These are phyloP conservation scores for Rhopilema esculentum DNA, from an alignment of 30 jellyfish, hydroid and myxozoan species.

Conservation along the genomic window DNA sequence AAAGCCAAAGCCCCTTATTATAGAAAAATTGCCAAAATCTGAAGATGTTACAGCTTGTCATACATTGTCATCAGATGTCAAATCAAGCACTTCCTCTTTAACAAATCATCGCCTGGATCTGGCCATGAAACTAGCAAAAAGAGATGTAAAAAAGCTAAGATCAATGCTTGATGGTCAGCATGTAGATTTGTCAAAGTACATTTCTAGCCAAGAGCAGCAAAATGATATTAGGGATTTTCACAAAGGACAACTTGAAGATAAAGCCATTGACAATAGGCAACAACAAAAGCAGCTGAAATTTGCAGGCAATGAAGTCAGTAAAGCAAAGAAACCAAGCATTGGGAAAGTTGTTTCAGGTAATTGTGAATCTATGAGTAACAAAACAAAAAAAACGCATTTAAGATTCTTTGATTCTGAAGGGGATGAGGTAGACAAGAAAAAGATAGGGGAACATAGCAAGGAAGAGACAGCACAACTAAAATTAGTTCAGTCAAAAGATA, in stretches of 20 bases:
- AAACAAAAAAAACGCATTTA: slow-evolving; percentile 1
- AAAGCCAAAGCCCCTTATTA: slow-evolving; percentile 87
- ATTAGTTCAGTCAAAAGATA: slow-evolving; percentile 6
- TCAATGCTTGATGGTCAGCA: slow-evolving; percentile 64
- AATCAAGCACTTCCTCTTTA: slow-evolving; percentile 14
- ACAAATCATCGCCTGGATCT: slow-evolving; percentile 87
- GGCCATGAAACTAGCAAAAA: slow-evolving; percentile 93
- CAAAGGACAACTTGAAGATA: not conserved
- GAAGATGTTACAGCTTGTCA: not conserved
- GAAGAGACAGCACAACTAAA: not conserved
- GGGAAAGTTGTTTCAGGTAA: slow-evolving; percentile 45
- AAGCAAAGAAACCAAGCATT: slow-evolving; percentile 9
- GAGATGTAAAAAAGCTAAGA: slow-evolving; percentile 78
- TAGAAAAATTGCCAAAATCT: slow-evolving; percentile 77
- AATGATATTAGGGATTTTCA: not conserved
- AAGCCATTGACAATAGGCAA: not conserved
- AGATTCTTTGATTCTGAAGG: slow-evolving; percentile 45
- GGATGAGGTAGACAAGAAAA: not conserved
- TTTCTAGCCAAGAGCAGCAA: slow-evolving; percentile 5
- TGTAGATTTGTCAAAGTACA: slow-evolving; percentile 6
- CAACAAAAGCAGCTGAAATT: not conserved
- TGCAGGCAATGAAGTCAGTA: not conserved
- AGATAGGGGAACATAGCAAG: not conserved
- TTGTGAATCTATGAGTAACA: not conserved
- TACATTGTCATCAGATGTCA: not conserved